Evolutionary conservation across 1,140 invertebrate genomes (phyloP), one percentile per base, ranked within the genome.

Genomic region (Leguminivora glycinivorella): DNA sequence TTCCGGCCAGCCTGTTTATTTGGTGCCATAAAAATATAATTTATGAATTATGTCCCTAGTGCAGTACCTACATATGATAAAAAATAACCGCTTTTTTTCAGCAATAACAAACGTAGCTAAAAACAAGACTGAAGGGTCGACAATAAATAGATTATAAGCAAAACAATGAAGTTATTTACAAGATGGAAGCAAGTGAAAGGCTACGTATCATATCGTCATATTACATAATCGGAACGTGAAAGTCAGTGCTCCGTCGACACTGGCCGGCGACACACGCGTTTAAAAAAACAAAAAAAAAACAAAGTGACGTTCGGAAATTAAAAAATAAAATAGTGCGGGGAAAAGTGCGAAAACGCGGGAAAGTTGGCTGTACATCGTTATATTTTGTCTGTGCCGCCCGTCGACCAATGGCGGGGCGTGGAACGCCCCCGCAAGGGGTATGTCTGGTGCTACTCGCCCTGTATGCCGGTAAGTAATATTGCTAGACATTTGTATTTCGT

Each of bases 331-430:
- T 63, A 34, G 58, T 63, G 58, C 17, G 29, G 7, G 14, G 22
- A 63, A 60, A 29, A 19, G 58, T 31, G 58, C 25, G 56, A 58
- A 34, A 63, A 22, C 58, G 29, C 58, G 58, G 25, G 58, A 63
- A 63, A 63, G 58, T 63, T 56, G 26, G 56, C 24, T 60, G 56
- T 60, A 60, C 25, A 63, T 63, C n/a, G 58, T 31, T 63, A 63
- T 63, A 63, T 63, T 63, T 17, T 34, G 25, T 31, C 25, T 63
- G 58, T 63, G 25, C 58, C 58, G 25, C 25, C 14, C 14, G 24
- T 14, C 58, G 26, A 22, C 58, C 58, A 63, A 63, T 63, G 58
- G 26, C 25, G 26, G n/a, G 58, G 25, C 58, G 58, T 14, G 58
- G 58, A 63, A 26, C 58, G 58, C 58, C 58, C 58, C 58, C 26